These are phyloP conservation scores for Gambusia holbrooki DNA, from an alignment of 2,113 vertebrate species.

Conservation along the genomic window DNA sequence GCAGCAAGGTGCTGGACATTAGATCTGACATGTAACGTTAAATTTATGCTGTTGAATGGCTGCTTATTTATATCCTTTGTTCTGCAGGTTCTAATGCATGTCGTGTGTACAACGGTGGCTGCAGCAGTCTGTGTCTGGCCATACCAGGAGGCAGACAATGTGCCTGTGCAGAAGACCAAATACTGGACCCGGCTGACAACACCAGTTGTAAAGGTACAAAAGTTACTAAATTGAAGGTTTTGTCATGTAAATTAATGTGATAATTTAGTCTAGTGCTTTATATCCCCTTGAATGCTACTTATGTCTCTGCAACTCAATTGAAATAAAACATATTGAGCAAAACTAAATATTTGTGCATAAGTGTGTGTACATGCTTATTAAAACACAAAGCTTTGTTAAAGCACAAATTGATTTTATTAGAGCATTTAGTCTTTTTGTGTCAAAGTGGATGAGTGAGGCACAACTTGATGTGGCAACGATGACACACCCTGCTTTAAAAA, in stretches of 20 bases:
- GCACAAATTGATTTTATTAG: background rate
- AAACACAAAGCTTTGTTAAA: background rate
- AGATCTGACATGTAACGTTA: background rate
- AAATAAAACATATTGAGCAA: background rate
- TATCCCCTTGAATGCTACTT: background rate
- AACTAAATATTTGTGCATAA: background rate
- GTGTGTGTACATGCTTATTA: background rate
- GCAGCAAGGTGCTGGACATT: constrained; percentile 68
- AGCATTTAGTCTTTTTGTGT: background rate
- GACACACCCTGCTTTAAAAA: too few species aligned
- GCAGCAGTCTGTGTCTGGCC: constrained; percentile 94
- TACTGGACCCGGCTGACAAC: constrained; percentile 82
- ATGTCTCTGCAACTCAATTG: background rate
- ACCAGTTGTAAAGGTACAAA: constrained; percentile 90
- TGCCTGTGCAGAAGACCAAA: constrained; percentile 95
- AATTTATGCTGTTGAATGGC: background rate
- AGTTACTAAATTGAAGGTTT: background rate
- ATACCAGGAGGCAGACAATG: constrained; percentile 89
- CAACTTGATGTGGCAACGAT: too few species aligned
- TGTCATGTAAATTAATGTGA: background rate
- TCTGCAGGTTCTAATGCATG: constrained; percentile 89
- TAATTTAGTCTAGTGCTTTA: background rate
- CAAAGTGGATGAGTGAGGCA: too few species aligned
- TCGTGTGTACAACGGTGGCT: constrained; percentile 92
- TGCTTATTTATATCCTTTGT: background rate